phyloP scores from a whole-genome alignment of 2,888 invertebrate species.

The Trissolcus japonicus region DNA sequence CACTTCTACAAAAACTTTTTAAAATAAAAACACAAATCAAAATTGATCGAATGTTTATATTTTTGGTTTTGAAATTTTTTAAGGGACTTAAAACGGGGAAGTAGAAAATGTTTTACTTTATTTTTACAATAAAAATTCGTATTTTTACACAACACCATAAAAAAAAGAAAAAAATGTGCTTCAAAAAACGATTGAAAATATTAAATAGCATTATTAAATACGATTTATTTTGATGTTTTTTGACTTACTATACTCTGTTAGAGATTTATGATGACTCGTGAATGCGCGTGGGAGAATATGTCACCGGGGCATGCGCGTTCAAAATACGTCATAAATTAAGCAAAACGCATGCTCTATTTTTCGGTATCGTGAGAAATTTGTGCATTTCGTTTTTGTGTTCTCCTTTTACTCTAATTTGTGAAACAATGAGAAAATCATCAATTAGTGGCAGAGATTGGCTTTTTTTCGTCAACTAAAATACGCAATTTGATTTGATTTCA shows the following conservation, averaged over 20 bases:
- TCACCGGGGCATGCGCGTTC: constrained; percentile 29
- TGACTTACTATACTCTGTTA: constrained; percentile 2
- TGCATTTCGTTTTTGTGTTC: constrained; percentile 6
- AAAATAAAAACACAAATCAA: too few species aligned
- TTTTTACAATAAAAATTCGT: background rate
- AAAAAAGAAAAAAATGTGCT: background rate
- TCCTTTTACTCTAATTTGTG: constrained; percentile 14
- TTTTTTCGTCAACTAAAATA: constrained; percentile 1
- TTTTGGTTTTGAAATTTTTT: too few species aligned
- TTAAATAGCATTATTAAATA: constrained; percentile 3
- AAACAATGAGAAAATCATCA: background rate
- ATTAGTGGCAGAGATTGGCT: background rate
- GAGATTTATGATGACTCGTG: constrained; percentile 23
- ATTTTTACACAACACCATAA: background rate
- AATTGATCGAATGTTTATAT: too few species aligned
- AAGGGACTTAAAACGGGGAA: too few species aligned
- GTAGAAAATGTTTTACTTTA: too few species aligned
- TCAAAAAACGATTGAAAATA: background rate
- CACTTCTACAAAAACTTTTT: too few species aligned
- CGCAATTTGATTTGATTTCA: background rate
- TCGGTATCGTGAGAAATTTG: constrained; percentile 33
- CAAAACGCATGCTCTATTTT: constrained; percentile 32
- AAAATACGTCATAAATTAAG: constrained; percentile 35
- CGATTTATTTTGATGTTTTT: constrained; percentile 16
- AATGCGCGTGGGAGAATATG: constrained; percentile 51